A percentile compares a stretch with the other conserved stretches of the same genome.
Conservation (phyloP, 2,113 vertebrate genomes). For the Serinus canaria region DNA sequence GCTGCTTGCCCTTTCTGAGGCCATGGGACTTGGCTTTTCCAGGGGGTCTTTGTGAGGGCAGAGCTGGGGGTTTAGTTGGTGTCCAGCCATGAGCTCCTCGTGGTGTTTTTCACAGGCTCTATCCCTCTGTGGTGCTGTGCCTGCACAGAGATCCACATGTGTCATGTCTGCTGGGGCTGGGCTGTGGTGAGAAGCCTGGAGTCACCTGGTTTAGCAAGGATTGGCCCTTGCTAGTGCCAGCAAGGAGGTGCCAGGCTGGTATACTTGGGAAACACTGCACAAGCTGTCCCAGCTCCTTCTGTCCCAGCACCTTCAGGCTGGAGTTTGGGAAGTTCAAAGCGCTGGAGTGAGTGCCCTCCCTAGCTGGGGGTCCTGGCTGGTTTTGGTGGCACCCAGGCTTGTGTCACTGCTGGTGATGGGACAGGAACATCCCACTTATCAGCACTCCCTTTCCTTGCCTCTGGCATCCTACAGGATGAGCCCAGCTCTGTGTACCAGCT, state of each 20-base stretch:
- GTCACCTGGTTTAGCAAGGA: not conserved
- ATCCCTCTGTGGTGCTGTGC: not conserved
- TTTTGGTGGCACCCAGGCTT: not conserved
- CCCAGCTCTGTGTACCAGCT: not conserved
- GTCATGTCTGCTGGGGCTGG: not conserved
- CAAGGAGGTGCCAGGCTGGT: rapidly evolving
- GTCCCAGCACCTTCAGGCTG: not conserved
- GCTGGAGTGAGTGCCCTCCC: not conserved
- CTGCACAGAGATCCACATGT: not conserved
- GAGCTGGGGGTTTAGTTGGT: rapidly evolving
- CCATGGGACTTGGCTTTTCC: rapidly evolving
- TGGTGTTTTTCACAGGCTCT: not conserved
- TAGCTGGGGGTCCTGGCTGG: rapidly evolving
- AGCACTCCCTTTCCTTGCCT: not conserved
- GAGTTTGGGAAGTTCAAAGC: not conserved
- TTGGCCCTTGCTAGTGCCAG: not conserved
- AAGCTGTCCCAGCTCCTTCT: not conserved
- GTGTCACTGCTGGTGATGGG: rapidly evolving
- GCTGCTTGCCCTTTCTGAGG: not conserved
- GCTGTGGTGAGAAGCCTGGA: not conserved
- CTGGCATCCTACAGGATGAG: not conserved
- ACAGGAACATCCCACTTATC: rapidly evolving
- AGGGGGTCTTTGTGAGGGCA: rapidly evolving
- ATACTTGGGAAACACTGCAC: rapidly evolving
- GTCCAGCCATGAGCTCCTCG: not conserved